Percentiles rank a stretch among this genome's conserved stretches.
Conservation (phyloP, 2,888 invertebrate species). For the Crioceris asparagi region DNA sequence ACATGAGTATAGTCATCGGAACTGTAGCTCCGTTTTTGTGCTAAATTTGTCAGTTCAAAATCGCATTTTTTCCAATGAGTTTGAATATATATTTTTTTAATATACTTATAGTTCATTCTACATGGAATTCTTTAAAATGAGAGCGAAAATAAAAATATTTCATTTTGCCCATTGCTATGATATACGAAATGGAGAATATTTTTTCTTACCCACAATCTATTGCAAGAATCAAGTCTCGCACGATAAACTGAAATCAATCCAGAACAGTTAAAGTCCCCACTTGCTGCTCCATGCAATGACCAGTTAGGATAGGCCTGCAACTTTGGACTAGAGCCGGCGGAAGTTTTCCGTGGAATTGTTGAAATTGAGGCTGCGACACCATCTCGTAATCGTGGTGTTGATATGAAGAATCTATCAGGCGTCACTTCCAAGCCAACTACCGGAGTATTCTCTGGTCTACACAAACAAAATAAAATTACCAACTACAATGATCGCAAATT, state of each 20-base stretch:
- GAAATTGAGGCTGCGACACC: conserved; percentile 69
- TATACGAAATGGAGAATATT: background rate
- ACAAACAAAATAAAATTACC: conserved; percentile 32
- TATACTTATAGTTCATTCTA: too few species aligned
- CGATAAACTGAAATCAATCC: conserved; percentile 72
- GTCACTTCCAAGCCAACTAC: conserved; percentile 67
- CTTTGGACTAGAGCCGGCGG: conserved; percentile 54
- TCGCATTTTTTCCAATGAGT: too few species aligned
- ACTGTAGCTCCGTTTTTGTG: too few species aligned
- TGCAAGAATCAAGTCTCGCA: conserved; percentile 62
- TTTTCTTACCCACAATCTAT: conserved; percentile 55
- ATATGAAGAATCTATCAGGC: conserved; percentile 60
- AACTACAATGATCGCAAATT: too few species aligned
- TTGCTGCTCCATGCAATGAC: conserved; percentile 62
- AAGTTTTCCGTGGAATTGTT: conserved; percentile 53
- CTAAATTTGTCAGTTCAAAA: too few species aligned
- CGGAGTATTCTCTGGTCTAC: conserved; percentile 61
- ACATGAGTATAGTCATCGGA: too few species aligned
- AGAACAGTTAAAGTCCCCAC: conserved; percentile 62
- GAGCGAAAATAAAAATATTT: too few species aligned
- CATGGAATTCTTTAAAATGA: too few species aligned
- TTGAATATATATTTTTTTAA: too few species aligned
- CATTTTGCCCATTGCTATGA: too few species aligned
- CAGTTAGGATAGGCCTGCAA: conserved; percentile 35
- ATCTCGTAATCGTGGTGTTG: conserved; percentile 59